A percentile compares a stretch with the other conserved stretches of the same genome.
Conservation (phyloP, 2,113 vertebrate genomes). For the Dendrocopos noguchii region DNA sequence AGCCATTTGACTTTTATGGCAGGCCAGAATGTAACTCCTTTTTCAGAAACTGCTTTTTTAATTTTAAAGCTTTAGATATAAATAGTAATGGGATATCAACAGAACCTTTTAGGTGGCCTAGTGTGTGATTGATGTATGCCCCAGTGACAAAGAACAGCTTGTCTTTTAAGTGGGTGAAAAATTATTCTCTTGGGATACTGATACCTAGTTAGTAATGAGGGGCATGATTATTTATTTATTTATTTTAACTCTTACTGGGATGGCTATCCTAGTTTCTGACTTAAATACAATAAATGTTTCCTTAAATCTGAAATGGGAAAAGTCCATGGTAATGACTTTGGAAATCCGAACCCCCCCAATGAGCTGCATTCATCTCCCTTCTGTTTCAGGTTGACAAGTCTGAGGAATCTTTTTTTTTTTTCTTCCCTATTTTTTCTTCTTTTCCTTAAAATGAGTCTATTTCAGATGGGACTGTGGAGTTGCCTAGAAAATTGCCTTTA, state of each 20-base stretch:
- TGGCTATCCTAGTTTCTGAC: not conserved
- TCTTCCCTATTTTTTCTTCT: not conserved
- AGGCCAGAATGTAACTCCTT: not conserved
- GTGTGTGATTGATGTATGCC: not conserved
- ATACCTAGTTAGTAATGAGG: not conserved
- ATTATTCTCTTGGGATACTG: not conserved
- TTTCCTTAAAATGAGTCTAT: not conserved
- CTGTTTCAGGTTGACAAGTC: not conserved
- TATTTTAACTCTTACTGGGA: not conserved
- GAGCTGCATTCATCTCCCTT: not conserved
- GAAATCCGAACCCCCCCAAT: not conserved
- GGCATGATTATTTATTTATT: not conserved
- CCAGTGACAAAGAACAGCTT: not conserved
- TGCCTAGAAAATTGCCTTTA: constrained; percentile 8
- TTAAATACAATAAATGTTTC: not conserved
- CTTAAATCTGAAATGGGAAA: not conserved
- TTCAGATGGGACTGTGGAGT: not conserved
- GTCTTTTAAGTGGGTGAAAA: not conserved
- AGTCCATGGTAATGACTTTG: not conserved
- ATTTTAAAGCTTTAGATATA: not conserved
- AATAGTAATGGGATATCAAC: not conserved
- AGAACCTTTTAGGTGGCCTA: not conserved
- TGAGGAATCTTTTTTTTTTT: not conserved
- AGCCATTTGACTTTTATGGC: not conserved
- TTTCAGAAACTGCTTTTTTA: not conserved